phyloP scores from a whole-genome alignment of 2,113 vertebrate genomes.

The Plestiodon gilberti region DNA sequence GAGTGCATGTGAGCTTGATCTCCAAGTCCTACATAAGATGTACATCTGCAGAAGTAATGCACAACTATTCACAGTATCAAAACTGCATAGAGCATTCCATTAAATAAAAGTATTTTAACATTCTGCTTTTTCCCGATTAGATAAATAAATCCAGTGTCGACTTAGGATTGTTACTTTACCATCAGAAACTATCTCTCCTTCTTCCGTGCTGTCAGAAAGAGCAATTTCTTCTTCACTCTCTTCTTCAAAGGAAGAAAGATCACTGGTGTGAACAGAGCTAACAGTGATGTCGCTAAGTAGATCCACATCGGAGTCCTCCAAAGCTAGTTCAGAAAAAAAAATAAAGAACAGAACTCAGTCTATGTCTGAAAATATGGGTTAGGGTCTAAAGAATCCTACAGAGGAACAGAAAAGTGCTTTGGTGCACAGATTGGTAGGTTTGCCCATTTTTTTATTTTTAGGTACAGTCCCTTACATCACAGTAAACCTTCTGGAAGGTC shows the following conservation, averaged over 20 bases:
- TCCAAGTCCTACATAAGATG: neutral
- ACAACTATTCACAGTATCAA: neutral
- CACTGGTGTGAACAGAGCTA: conserved; percentile 98
- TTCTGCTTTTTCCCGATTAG: neutral
- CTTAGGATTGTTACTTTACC: neutral
- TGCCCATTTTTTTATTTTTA: no score
- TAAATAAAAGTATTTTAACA: neutral
- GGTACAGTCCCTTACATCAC: neutral
- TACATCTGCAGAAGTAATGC: neutral
- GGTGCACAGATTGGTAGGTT: neutral
- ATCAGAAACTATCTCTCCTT: conserved; percentile 87
- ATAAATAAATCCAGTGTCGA: accelerated
- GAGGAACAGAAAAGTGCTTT: neutral
- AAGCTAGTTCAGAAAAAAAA: conserved; percentile 79
- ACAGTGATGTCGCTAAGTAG: conserved; percentile 96
- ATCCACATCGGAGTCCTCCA: conserved; percentile 93
- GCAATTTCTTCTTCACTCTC: conserved; percentile 89
- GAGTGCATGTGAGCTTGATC: neutral
- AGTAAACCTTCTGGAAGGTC: neutral
- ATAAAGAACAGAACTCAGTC: neutral
- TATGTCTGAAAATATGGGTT: neutral
- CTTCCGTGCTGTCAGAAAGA: conserved; percentile 90
- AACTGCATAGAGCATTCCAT: neutral
- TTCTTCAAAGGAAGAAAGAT: conserved; percentile 96
- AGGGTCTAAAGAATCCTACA: neutral